Evolutionary conservation across 2,797 vertebrate genomes (phyloP).

Genomic region (Paramormyrops hopkinsi): DNA sequence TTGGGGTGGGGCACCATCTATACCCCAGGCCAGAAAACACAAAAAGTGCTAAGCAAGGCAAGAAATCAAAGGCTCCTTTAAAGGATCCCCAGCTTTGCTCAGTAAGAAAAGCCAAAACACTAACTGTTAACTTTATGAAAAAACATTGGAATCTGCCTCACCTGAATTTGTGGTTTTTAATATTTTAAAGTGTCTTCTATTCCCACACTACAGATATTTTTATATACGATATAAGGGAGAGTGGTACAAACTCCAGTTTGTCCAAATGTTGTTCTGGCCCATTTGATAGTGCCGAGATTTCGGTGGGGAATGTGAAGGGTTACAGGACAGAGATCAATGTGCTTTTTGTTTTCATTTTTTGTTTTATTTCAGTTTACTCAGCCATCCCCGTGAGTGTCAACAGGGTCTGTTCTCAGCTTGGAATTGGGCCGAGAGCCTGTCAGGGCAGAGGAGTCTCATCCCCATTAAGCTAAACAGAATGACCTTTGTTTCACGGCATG

Average conservation of each 20-base stretch:
- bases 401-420: background rate
- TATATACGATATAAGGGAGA: background rate
- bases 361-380: background rate
- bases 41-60: background rate
- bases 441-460: background rate
- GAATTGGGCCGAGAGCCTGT: background rate
- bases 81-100: background rate
- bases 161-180: background rate
- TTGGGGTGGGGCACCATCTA: background rate
- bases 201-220: background rate
- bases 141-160: background rate
- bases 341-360: background rate
- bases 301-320: slow-evolving; percentile 7
- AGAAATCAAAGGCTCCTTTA: background rate
- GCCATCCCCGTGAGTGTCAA: background rate
- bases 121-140: slow-evolving; percentile 1
- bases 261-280: background rate
- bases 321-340: background rate
- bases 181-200: background rate
- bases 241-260: background rate
- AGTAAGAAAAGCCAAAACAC: background rate
- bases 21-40: background rate
- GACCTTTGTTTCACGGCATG: background rate
- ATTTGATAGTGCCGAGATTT: background rate
- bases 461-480: background rate